These are phyloP conservation scores for Ischnura elegans DNA, from an alignment of 2,888 invertebrate genomes.

Conservation along the genomic window DNA sequence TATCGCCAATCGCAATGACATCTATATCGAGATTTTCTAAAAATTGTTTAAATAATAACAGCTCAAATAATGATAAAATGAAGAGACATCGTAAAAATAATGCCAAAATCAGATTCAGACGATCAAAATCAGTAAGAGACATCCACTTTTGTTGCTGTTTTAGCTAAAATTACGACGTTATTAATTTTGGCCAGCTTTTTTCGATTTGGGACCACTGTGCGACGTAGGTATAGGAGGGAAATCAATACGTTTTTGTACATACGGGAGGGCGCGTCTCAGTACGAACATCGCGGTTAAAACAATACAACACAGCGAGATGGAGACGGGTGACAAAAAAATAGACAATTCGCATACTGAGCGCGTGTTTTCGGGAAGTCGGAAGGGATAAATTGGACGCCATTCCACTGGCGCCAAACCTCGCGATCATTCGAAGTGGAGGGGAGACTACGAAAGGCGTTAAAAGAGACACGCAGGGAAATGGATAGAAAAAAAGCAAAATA, in stretches of 20 bases:
- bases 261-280: background rate
- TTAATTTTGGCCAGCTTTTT: too few species aligned
- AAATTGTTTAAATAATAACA: too few species aligned
- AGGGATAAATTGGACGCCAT: constrained; percentile 3
- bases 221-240: background rate
- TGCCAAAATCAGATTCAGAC: too few species aligned
- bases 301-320: background rate
- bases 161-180: too few species aligned
- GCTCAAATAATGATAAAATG: too few species aligned
- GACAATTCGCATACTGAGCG: background rate
- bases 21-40: too few species aligned
- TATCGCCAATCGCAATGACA: too few species aligned
- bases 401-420: constrained; percentile 39
- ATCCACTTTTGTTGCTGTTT: too few species aligned
- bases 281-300: background rate
- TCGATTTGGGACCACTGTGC: too few species aligned
- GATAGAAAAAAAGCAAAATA: background rate
- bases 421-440: background rate
- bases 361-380: background rate
- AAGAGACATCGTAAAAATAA: too few species aligned
- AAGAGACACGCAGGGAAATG: too few species aligned
- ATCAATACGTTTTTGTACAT: background rate
- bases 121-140: too few species aligned
- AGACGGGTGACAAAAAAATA: background rate
- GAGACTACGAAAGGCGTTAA: background rate